These are phyloP conservation scores for Pterocles orientalis DNA, from an alignment of 2,113 vertebrate genomes.

Conservation along the genomic window DNA sequence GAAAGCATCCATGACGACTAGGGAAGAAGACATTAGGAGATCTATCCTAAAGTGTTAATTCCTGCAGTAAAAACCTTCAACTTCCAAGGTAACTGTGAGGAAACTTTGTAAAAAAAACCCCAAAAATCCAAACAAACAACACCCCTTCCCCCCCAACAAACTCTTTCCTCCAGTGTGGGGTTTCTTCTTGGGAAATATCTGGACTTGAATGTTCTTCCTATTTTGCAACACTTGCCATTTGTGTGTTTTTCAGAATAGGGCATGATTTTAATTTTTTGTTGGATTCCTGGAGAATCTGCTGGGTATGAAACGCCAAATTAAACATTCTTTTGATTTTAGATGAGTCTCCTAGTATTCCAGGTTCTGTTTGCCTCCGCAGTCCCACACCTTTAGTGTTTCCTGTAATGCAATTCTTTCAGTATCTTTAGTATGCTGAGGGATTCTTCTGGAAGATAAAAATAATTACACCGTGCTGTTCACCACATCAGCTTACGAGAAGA, in stretches of 20 bases:
- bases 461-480: slow-evolving; percentile 49
- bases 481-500: slow-evolving; percentile 48
- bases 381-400: background rate
- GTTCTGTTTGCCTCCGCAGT: background rate
- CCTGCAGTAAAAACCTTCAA: background rate
- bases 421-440: background rate
- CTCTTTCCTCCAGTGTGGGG: too few species aligned
- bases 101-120: background rate
- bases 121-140: background rate
- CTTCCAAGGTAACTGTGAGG: background rate
- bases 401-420: background rate
- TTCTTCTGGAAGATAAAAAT: slow-evolving; percentile 18
- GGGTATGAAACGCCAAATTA: background rate
- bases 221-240: background rate
- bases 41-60: background rate
- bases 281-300: background rate
- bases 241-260: slow-evolving; percentile 1
- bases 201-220: background rate
- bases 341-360: background rate
- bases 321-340: background rate
- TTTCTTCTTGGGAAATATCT: background rate
- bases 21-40: background rate
- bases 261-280: background rate
- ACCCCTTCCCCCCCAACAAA: background rate
- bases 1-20: background rate